These are phyloP conservation scores for Urocitellus parryii DNA, from an alignment of 2,113 vertebrate genomes.

Conservation along the genomic window DNA sequence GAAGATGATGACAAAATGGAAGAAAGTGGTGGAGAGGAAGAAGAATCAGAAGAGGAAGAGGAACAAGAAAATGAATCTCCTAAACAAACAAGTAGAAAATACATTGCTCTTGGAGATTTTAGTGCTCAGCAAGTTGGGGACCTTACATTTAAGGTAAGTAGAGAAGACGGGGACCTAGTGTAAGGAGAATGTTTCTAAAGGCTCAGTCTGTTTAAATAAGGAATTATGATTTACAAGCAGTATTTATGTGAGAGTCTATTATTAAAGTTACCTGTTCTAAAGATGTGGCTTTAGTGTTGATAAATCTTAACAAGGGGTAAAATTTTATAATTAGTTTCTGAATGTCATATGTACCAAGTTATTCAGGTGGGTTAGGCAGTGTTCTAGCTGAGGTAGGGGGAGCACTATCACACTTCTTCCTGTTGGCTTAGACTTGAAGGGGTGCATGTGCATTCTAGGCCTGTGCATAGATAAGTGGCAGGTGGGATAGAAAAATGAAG, in stretches of 20 bases:
- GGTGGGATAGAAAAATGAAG: not conserved
- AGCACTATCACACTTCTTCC: not conserved
- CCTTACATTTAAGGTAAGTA: slow-evolving; percentile 90
- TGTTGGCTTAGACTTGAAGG: not conserved
- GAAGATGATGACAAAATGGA: slow-evolving; percentile 77
- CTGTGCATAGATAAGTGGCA: not conserved
- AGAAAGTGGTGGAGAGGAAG: slow-evolving; percentile 72
- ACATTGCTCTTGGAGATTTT: slow-evolving; percentile 91
- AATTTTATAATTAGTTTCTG: not conserved
- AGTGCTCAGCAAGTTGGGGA: slow-evolving; percentile 93
- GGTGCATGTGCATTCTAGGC: not conserved
- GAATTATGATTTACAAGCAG: not conserved
- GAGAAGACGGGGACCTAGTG: not conserved
- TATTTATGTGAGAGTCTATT: not conserved
- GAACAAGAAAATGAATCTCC: slow-evolving; percentile 69
- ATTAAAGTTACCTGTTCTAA: slow-evolving; percentile 8
- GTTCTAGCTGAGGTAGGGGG: not conserved
- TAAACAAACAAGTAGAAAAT: slow-evolving; percentile 80
- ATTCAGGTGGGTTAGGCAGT: not conserved
- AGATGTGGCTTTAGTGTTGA: slow-evolving; percentile 11
- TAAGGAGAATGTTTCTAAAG: not conserved
- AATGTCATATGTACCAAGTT: not conserved
- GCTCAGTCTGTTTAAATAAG: not conserved
- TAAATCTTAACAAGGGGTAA: not conserved
- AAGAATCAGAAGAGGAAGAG: slow-evolving; percentile 81